Evolutionary conservation across 53 echinoderm and acorn worm species (phyloP).

Genomic region (Holothuria leucospilota): DNA sequence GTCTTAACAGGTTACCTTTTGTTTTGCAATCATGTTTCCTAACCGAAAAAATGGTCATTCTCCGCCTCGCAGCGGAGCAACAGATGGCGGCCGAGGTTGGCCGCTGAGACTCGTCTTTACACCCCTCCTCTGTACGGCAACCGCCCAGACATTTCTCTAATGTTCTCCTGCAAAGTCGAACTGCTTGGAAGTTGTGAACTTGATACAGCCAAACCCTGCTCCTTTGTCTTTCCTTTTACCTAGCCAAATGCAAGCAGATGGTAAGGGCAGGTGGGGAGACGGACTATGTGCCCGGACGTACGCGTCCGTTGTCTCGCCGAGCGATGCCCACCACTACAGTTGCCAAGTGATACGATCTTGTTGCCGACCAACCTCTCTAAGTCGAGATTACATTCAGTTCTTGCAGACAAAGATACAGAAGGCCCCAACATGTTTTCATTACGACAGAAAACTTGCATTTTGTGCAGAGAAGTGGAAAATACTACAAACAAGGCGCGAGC

Average conservation of each 20-base stretch:
- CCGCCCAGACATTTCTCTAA: conserved; percentile 35
- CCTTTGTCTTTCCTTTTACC: conserved; percentile 42
- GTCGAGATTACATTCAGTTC: conserved; percentile 44
- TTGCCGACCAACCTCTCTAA: conserved; percentile 40
- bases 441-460: conserved; percentile 42
- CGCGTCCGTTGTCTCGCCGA: conserved; percentile 48
- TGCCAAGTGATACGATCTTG: conserved; percentile 50
- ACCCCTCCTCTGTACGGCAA: conserved; percentile 26
- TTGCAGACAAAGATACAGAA: conserved; percentile 47
- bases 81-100: conserved; percentile 31
- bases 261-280: conserved; percentile 38
- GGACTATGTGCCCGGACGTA: conserved; percentile 40
- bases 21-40: conserved; percentile 43
- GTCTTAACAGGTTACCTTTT: conserved; percentile 42
- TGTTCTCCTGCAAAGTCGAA: conserved; percentile 38
- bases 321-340: conserved; percentile 40
- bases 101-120: background rate
- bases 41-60: conserved; percentile 37
- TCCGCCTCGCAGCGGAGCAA: conserved; percentile 25
- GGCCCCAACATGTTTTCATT: conserved; percentile 56
- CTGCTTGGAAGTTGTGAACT: conserved; percentile 19
- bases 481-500: conserved; percentile 36
- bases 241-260: conserved; percentile 45
- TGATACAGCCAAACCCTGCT: conserved; percentile 52
- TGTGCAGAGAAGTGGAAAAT: conserved; percentile 52